Conservation (phyloP, 2,113 vertebrate species). For the Cromileptes altivelis region DNA sequence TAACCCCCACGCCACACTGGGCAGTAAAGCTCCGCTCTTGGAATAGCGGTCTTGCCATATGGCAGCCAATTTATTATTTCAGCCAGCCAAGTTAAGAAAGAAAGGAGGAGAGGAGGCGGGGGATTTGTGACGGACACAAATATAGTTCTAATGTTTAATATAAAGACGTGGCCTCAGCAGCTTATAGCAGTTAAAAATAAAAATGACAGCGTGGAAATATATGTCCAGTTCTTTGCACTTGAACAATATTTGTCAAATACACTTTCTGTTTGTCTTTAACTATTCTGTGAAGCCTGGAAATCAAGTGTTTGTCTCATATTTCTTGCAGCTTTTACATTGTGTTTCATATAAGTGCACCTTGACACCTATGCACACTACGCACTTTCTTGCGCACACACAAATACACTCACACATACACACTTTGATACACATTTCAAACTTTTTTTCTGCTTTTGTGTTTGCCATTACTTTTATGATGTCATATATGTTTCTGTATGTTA, state of each 20-base stretch:
- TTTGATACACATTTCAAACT: too few relatives aligned
- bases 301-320: neutral
- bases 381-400: too few relatives aligned
- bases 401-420: too few relatives aligned
- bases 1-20: constrained; percentile 63
- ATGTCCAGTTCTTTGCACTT: neutral
- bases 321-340: neutral
- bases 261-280: neutral
- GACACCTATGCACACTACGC: too few relatives aligned
- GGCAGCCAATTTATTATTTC: constrained; percentile 79
- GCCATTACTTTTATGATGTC: too few relatives aligned
- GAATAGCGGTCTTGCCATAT: constrained; percentile 76
- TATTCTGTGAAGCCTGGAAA: neutral
- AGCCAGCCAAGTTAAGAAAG: constrained; percentile 49
- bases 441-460: too few relatives aligned
- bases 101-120: neutral
- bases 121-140: neutral
- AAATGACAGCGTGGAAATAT: neutral
- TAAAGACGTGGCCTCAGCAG: neutral
- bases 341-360: neutral
- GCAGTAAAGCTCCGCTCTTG: constrained; percentile 58
- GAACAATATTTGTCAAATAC: neutral
- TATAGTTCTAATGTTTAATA: neutral
- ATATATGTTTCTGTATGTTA: too few relatives aligned
- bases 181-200: neutral